Evolutionary conservation across 2,113 vertebrate species (phyloP).

Genomic region (Uropsilus gracilis): DNA sequence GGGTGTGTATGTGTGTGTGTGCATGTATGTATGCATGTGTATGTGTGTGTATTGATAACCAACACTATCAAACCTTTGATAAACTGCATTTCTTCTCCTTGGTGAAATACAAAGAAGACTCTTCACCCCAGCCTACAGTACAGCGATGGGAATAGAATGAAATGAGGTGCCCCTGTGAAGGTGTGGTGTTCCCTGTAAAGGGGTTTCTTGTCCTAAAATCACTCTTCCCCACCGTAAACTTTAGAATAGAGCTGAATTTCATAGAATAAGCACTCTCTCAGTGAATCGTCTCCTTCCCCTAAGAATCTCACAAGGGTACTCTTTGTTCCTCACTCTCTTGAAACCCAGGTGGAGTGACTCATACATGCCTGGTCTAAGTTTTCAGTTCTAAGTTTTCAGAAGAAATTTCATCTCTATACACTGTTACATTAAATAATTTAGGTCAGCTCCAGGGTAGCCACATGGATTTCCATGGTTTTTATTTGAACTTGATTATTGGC

Average conservation of each 20-base stretch:
- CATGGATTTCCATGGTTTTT: not conserved
- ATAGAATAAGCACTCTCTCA: not conserved
- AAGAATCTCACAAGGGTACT: not conserved
- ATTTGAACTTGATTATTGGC: not conserved
- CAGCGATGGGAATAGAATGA: not conserved
- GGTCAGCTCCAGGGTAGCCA: not conserved
- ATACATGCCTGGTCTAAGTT: not conserved
- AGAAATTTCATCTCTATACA: not conserved
- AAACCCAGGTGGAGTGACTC: not conserved
- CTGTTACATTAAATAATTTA: not conserved
- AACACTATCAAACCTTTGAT: not conserved
- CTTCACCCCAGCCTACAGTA: not conserved
- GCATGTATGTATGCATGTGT: not conserved
- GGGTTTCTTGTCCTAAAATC: not conserved
- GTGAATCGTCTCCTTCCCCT: not conserved
- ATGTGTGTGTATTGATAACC: not conserved
- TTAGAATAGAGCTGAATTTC: not conserved
- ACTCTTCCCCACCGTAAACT: not conserved
- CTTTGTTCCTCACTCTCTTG: not conserved
- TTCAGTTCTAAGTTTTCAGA: not conserved
- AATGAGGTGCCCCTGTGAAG: not conserved
- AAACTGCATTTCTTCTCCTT: not conserved
- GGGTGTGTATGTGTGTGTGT: not conserved
- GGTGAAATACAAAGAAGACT: not conserved
- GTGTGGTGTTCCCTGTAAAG: not conserved